Conservation (phyloP, 2,797 vertebrate species). For the Molossus molossus region DNA sequence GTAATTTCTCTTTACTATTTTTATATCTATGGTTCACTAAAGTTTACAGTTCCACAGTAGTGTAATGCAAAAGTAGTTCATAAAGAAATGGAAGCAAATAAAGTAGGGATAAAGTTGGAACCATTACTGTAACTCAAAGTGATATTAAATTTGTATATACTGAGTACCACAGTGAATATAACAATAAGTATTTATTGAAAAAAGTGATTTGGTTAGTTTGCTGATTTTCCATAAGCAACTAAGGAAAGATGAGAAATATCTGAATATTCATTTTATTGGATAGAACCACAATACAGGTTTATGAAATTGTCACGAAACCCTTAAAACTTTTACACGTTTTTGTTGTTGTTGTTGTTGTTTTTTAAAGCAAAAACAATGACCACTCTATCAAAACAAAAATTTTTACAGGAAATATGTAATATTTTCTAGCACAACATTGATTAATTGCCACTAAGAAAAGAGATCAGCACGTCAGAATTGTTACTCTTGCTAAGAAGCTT, state of each 20-base stretch:
- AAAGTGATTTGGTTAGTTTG: background rate
- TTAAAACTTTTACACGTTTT: conserved; percentile 9
- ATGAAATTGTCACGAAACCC: background rate
- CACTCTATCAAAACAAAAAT: background rate
- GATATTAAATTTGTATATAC: conserved; percentile 17
- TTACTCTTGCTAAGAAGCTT: conserved; percentile 5
- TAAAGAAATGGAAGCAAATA: conserved; percentile 34
- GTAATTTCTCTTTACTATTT: conserved; percentile 49
- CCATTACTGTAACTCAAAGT: background rate
- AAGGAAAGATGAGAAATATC: background rate
- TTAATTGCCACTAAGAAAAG: conserved; percentile 60
- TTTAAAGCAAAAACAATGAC: conserved; percentile 16
- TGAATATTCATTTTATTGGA: conserved; percentile 66
- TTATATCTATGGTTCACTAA: conserved; percentile 3
- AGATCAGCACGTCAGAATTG: background rate
- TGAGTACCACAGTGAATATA: background rate
- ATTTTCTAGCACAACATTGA: conserved; percentile 14
- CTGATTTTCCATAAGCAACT: conserved; percentile 29
- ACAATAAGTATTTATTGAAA: conserved; percentile 5
- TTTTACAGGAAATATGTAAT: conserved; percentile 3
- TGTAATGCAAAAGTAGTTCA: background rate
- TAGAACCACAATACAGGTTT: background rate
- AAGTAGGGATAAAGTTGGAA: conserved; percentile 44
- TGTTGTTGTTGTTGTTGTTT: background rate
- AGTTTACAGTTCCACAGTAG: background rate